Conservation (phyloP, 2,888 invertebrate genomes). For the Drosophila formosana region DNA sequence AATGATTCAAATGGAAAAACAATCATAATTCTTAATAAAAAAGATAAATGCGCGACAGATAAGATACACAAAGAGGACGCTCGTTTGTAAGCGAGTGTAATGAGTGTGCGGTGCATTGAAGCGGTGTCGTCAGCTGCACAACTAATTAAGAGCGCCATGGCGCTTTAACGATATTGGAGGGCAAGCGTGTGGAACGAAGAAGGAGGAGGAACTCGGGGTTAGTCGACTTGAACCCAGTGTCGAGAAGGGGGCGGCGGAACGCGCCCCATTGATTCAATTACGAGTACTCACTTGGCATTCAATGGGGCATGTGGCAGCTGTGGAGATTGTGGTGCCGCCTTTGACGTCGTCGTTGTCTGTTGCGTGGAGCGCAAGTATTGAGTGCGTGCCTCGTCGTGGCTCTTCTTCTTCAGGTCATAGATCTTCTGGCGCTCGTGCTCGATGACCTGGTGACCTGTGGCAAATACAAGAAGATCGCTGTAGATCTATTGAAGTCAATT, state of each 20-base stretch:
- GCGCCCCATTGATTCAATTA: conserved; percentile 54
- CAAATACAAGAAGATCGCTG: neutral
- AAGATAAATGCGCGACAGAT: neutral
- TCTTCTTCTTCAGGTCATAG: conserved; percentile 92
- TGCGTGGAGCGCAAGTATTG: conserved; percentile 91
- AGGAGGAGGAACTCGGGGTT: conserved; percentile 14
- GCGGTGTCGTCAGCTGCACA: conserved; percentile 52
- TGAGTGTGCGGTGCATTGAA: conserved; percentile 26
- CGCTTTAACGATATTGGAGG: neutral
- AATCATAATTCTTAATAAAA: neutral
- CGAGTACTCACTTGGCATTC: conserved; percentile 64
- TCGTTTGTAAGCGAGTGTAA: conserved; percentile 23
- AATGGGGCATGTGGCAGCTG: conserved; percentile 25
- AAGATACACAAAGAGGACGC: neutral
- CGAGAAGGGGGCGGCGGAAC: neutral
- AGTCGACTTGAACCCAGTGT: conserved; percentile 35
- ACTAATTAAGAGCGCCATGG: conserved; percentile 49
- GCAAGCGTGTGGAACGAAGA: conserved; percentile 26
- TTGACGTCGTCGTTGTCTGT: conserved; percentile 21
- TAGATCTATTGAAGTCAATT: neutral
- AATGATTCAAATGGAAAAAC: neutral
- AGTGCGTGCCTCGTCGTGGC: conserved; percentile 95
- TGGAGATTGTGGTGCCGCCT: neutral
- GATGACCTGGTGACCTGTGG: conserved; percentile 93
- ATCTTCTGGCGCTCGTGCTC: conserved; percentile 96